A percentile compares a stretch with the other conserved stretches of the same genome.
Conservation (phyloP, 1,140 invertebrate genomes). For the Tetranychus cinnabarinus region DNA sequence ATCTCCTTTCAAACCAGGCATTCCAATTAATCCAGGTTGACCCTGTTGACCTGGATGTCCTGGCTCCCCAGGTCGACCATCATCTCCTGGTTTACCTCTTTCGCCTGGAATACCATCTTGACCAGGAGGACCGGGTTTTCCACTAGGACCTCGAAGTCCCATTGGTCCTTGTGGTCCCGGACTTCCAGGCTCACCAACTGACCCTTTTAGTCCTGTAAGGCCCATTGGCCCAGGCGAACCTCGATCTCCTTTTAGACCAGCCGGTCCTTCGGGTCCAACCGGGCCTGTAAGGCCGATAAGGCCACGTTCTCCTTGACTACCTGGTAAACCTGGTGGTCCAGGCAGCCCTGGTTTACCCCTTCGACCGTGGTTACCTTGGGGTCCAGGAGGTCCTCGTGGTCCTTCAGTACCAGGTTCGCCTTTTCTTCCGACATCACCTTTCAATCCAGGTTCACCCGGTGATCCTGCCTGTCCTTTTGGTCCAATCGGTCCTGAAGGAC, state of each 20-base stretch:
- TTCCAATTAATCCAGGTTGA: conserved; percentile 22
- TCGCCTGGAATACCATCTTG: not conserved
- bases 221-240: not conserved
- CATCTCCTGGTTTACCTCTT: not conserved
- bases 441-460: not conserved
- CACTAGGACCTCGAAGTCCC: not conserved
- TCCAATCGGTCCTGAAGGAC: conserved; percentile 26
- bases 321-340: conserved; percentile 21
- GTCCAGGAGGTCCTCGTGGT: conserved; percentile 10
- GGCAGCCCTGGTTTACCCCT: conserved; percentile 16
- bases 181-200: not conserved
- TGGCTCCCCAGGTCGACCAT: not conserved
- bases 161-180: not conserved
- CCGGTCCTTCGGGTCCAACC: not conserved
- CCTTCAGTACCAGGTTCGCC: conserved; percentile 6
- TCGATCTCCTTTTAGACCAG: not conserved
- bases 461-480: not conserved
- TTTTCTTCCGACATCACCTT: not conserved
- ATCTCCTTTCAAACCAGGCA: conserved; percentile 38
- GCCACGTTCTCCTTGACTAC: conserved; percentile 21
- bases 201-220: not conserved
- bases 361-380: conserved; percentile 26
- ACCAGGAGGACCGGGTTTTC: not conserved
- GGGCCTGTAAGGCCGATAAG: not conserved
- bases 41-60: conserved; percentile 25